Base-by-base conservation (phyloP, 2,797 vertebrate genomes). In the Pipistrellus kuhlii region DNA sequence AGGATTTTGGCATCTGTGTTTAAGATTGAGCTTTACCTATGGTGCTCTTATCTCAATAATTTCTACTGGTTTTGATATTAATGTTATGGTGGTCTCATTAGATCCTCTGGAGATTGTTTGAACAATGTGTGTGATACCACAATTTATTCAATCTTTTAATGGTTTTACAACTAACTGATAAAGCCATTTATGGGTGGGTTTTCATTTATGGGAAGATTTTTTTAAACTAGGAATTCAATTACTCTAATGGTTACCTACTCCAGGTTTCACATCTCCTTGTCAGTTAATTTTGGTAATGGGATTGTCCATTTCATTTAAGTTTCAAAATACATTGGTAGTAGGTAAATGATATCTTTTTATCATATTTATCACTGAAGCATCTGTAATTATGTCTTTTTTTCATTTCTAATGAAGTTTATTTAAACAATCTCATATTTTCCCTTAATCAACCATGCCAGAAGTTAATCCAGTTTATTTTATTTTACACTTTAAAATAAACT, bases 211-310 rank as follows among this genome's bases (percentile, higher is more conserved):
- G 27, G 8, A 53, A 83, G 12, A 55, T 66, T 66, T 30, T 30
- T 93, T 83, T 73, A 30, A 87, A 62, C n/a, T 78, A 27, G 18
- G n/a, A 68, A 48, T 53, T 90, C 64, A 38, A 72, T 75, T 78
- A 75, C 20, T 13, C 12, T n/a, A 76, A 20, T 73, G 15, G 18
- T 55, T 55, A 48, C 32, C 38, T 91, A 38, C 44, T 38, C 81
- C 18, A 72, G 7, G 17, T 81, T 91, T 86, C 25, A 38, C 30
- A 32, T 78, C 53, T 86, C 8, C 72, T 78, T 18, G 44, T 77
- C 44, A 48, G 32, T 59, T 77, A 73, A 55, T 89, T 77, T 91
- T 73, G 30, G 35, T 90, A 77, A 95, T 41, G 41, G 64, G 64
- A 41, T 83, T 68, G 57, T 48, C 64, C 57, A 55, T 77, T 82